A percentile compares a stretch with the other conserved stretches of the same genome.
phyloP scores from a whole-genome alignment of 2,113 vertebrate species.

The Gymnorhina tibicen region DNA sequence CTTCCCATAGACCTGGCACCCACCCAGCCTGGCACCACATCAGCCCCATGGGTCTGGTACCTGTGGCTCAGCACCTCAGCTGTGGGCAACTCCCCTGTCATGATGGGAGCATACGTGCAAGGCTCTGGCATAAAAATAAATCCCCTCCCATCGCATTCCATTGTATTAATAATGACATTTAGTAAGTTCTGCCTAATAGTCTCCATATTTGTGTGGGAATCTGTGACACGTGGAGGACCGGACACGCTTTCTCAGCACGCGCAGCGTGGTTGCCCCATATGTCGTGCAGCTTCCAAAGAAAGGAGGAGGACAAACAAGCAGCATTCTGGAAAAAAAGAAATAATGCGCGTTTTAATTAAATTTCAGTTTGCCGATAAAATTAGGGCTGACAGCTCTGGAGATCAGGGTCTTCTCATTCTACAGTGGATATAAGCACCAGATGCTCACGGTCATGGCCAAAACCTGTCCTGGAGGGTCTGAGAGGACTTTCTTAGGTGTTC shows the following conservation, averaged over 20 bases:
- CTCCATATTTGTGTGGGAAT: slow-evolving; percentile 60
- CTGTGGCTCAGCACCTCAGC: not conserved
- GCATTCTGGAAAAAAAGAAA: not conserved
- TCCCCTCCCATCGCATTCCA: slow-evolving; percentile 19
- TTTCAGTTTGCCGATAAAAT: not conserved
- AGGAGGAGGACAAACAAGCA: not conserved
- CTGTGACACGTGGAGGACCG: slow-evolving; percentile 32
- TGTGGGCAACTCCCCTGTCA: not conserved
- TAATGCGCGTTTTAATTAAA: not conserved
- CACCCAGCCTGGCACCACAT: not conserved
- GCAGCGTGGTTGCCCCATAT: not conserved
- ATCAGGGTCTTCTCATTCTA: not conserved
- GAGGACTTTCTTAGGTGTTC: not conserved
- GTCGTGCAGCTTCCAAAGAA: not conserved
- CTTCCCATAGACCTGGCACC: not conserved
- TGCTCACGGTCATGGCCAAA: not conserved
- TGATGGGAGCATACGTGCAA: not conserved
- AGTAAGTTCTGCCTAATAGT: slow-evolving; percentile 34
- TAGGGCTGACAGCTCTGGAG: not conserved
- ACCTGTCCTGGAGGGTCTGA: not conserved
- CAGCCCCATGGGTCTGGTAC: not conserved
- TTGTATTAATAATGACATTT: slow-evolving; percentile 58
- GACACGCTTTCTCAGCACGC: slow-evolving; percentile 18
- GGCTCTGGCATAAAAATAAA: slow-evolving; percentile 57
- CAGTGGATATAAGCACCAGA: not conserved